These are phyloP conservation scores for Samia ricini DNA, from an alignment of 1,140 invertebrate species.

Conservation along the genomic window DNA sequence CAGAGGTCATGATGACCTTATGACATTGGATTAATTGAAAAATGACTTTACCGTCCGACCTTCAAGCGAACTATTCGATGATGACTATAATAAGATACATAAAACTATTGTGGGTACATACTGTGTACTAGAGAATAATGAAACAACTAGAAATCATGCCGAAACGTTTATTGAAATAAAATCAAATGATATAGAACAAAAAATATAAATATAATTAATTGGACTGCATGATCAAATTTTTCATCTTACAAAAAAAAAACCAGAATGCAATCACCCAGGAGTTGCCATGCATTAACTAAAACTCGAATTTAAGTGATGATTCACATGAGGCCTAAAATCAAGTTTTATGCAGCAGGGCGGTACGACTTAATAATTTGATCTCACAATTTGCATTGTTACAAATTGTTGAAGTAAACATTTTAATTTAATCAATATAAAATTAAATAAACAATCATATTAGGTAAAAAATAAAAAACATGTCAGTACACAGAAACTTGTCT, in stretches of 20 bases:
- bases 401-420: conserved; percentile 75
- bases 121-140: conserved; percentile 18
- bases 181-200: conserved; percentile 42
- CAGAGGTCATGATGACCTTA: conserved; percentile 53
- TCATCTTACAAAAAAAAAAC: conserved; percentile 68
- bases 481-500: conserved; percentile 52
- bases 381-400: conserved; percentile 28
- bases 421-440: conserved; percentile 33
- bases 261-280: conserved; percentile 67
- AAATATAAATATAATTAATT: conserved; percentile 32
- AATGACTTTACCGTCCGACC: conserved; percentile 60
- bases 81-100: conserved; percentile 31
- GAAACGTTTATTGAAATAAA: conserved; percentile 54
- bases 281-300: conserved; percentile 72
- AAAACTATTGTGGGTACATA: conserved; percentile 45
- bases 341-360: conserved; percentile 65
- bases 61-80: conserved; percentile 45
- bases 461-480: conserved; percentile 56
- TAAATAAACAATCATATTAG: conserved; percentile 37
- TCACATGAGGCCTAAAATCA: conserved; percentile 61
- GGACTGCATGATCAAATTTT: conserved; percentile 76
- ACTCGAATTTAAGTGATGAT: conserved; percentile 63
- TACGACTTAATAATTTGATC: conserved; percentile 50
- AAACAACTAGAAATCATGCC: conserved; percentile 46
- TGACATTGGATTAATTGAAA: conserved; percentile 72